These are phyloP conservation scores for Tetraodon nigroviridis DNA, from an alignment of 2,113 vertebrate genomes.

Conservation along the genomic window DNA sequence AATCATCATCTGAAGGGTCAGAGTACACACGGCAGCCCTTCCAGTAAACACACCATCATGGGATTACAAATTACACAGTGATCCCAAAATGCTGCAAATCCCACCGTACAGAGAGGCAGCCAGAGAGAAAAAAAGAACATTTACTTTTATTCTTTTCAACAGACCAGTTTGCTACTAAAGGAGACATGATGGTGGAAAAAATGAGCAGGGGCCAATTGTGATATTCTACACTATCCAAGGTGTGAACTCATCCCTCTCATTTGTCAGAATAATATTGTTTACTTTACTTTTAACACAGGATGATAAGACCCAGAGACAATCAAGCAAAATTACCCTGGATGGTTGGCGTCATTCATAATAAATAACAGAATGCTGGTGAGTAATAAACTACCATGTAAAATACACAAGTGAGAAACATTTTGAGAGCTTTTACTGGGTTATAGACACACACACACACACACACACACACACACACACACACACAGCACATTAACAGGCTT, in stretches of 20 bases:
- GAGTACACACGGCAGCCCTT: conserved; percentile 20
- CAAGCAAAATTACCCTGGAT: not conserved
- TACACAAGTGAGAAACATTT: conserved; percentile 18
- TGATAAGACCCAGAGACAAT: conserved; percentile 3
- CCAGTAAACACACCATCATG: conserved; percentile 31
- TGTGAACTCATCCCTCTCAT: no score
- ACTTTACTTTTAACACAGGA: no score
- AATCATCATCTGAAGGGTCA: conserved; percentile 43
- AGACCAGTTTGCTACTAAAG: conserved; percentile 5
- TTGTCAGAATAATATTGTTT: not conserved
- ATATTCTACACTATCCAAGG: not conserved
- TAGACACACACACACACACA: not conserved
- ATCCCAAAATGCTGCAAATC: conserved; percentile 33
- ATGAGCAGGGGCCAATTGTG: no score
- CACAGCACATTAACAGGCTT: conserved; percentile 39
- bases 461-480: conserved; percentile 7
- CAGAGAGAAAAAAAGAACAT: not conserved
- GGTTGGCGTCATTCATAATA: not conserved
- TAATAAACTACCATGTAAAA: conserved; percentile 12
- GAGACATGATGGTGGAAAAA: not conserved
- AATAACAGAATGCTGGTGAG: conserved; percentile 7
- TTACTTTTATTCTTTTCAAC: not conserved
- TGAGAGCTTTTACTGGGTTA: conserved; percentile 8
- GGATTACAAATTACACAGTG: conserved; percentile 27
- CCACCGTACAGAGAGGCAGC: conserved; percentile 1